Conservation (phyloP, 2,113 vertebrate genomes). For the Poecile atricapillus region DNA sequence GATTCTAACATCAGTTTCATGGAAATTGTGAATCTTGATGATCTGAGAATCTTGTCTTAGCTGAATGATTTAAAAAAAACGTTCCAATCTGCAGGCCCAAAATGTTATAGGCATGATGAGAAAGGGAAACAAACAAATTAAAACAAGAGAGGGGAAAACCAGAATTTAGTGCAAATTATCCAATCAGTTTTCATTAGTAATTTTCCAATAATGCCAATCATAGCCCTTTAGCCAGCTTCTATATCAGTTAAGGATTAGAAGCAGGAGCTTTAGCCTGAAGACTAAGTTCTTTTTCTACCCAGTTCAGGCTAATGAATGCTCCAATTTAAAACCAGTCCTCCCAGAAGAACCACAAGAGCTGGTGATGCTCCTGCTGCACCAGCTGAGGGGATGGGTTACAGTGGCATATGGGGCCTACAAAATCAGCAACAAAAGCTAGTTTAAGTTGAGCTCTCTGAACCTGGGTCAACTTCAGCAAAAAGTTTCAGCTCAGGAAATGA, state of each 20-base stretch:
- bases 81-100: neutral
- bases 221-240: neutral
- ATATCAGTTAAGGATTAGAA: neutral
- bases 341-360: neutral
- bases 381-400: accelerated
- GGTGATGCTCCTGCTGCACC: neutral
- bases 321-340: neutral
- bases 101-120: neutral
- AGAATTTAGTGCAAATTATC: neutral
- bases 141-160: accelerated
- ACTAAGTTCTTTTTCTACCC: neutral
- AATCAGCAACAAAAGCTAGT: neutral
- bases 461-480: neutral
- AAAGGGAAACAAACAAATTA: neutral
- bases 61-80: neutral
- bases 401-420: neutral
- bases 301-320: neutral
- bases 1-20: neutral
- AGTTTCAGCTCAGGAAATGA: neutral
- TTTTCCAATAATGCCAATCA: neutral
- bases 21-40: neutral
- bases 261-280: neutral
- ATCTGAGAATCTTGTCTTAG: neutral
- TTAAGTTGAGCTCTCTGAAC: neutral
- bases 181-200: neutral